phyloP scores from a whole-genome alignment of 2,113 vertebrate species.

The Panthera uncia region DNA sequence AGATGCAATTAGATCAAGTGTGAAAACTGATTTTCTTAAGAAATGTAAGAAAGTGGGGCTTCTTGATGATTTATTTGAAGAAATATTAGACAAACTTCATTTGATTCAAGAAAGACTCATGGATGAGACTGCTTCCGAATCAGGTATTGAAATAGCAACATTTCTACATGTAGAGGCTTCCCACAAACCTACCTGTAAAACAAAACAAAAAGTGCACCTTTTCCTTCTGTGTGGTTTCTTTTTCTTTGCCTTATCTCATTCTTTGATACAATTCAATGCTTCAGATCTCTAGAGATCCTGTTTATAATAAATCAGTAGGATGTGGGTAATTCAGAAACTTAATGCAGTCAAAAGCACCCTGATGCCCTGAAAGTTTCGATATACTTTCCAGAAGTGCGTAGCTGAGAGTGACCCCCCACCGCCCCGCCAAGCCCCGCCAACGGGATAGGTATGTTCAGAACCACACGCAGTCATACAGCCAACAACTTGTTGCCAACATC shows the following conservation, averaged over 20 bases:
- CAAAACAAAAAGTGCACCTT: background rate
- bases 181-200: background rate
- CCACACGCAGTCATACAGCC: background rate
- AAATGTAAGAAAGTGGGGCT: conserved; percentile 86
- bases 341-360: background rate
- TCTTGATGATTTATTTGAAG: conserved; percentile 84
- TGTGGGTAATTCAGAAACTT: background rate
- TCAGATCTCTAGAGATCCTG: background rate
- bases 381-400: background rate
- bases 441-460: background rate
- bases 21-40: conserved; percentile 80
- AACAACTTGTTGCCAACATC: background rate
- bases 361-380: background rate
- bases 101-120: conserved; percentile 82
- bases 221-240: background rate
- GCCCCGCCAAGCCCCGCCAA: background rate
- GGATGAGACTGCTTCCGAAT: conserved; percentile 83
- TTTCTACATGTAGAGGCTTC: background rate
- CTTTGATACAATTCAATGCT: background rate
- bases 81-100: conserved; percentile 83
- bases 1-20: background rate
- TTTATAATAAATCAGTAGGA: background rate
- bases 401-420: background rate
- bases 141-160: conserved; percentile 74
- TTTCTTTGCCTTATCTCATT: background rate